Evolutionary conservation across 2,113 vertebrate species (phyloP).

Genomic region (Tragelaphus scriptus): DNA sequence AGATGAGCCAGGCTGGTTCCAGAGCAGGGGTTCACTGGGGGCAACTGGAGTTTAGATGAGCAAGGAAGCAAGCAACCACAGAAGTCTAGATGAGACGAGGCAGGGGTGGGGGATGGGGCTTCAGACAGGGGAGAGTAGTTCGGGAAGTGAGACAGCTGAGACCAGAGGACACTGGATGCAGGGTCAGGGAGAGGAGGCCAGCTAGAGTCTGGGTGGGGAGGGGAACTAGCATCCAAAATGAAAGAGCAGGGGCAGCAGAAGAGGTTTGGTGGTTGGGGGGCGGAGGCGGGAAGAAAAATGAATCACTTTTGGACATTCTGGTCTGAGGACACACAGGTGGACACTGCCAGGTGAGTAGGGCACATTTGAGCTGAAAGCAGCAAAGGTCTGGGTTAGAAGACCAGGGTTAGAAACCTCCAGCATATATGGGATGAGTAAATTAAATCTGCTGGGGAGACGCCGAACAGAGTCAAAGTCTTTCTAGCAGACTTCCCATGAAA

Average conservation of each 20-base stretch:
- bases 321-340: neutral
- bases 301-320: neutral
- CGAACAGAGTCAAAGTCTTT: neutral
- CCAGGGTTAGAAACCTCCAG: neutral
- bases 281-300: neutral
- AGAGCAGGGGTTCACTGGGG: neutral
- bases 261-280: neutral
- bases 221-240: neutral
- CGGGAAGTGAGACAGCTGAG: neutral
- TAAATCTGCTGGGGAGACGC: neutral
- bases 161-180: neutral
- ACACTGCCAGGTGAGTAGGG: neutral
- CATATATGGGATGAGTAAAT: no score
- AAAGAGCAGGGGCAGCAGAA: neutral
- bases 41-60: neutral
- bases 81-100: neutral
- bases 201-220: neutral
- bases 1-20: neutral
- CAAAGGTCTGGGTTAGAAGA: neutral
- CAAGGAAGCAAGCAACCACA: neutral
- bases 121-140: neutral
- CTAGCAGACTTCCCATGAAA: neutral
- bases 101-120: no score
- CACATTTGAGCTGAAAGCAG: neutral
- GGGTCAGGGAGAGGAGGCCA: no score